phyloP scores from a whole-genome alignment of 2,888 invertebrate genomes.

The Selenia dentaria region DNA sequence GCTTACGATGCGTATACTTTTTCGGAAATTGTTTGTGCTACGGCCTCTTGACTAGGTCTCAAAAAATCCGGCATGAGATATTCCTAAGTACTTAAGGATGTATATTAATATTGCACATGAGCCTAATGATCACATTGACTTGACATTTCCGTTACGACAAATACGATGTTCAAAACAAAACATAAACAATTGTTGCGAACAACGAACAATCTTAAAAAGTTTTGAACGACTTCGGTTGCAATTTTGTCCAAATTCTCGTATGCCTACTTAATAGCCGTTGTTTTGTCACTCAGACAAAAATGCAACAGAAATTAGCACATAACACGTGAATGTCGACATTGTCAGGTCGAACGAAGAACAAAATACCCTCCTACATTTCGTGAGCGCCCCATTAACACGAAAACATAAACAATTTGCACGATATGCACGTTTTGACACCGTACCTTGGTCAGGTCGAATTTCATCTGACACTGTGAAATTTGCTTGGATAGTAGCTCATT shows the following conservation, averaged over 20 bases:
- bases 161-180: too few relatives aligned
- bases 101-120: too few relatives aligned
- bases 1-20: too few relatives aligned
- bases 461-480: neutral
- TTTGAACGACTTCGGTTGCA: too few relatives aligned
- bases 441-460: conserved; percentile 8
- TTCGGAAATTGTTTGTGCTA: too few relatives aligned
- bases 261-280: neutral
- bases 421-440: conserved; percentile 5
- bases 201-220: too few relatives aligned
- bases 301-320: conserved; percentile 10
- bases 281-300: neutral
- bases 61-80: too few relatives aligned
- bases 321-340: conserved; percentile 6
- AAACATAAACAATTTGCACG: conserved; percentile 5
- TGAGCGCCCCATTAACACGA: conserved; percentile 11
- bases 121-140: too few relatives aligned
- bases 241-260: neutral
- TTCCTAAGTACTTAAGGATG: too few relatives aligned
- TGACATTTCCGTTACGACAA: too few relatives aligned
- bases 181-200: too few relatives aligned
- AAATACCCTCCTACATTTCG: conserved; percentile 8
- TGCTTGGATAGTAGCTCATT: neutral
- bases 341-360: conserved; percentile 9
- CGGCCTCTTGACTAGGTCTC: too few relatives aligned